These are phyloP conservation scores for Pteronotus mesoamericanus DNA, from an alignment of 2,797 vertebrate genomes.

Conservation along the genomic window DNA sequence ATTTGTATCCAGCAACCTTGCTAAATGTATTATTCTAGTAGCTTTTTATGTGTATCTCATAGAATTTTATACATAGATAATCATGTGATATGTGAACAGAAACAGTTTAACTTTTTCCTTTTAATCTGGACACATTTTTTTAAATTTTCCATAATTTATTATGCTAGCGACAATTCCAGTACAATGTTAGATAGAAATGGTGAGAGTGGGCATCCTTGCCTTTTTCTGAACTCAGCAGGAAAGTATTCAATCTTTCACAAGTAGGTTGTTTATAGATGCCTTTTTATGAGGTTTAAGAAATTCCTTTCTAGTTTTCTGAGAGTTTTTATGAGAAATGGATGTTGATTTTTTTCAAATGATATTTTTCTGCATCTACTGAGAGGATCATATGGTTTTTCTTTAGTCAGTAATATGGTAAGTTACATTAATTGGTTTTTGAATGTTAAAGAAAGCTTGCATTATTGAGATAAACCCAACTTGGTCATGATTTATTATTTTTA, in stretches of 20 bases:
- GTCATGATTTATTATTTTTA: not conserved
- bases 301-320: not conserved
- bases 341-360: not conserved
- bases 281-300: not conserved
- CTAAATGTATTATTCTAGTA: not conserved
- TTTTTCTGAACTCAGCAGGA: not conserved
- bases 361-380: not conserved
- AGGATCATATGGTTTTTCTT: not conserved
- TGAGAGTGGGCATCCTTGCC: not conserved
- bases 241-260: not conserved
- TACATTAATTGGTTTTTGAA: not conserved
- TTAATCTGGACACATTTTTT: not conserved
- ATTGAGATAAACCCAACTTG: not conserved
- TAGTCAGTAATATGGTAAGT: not conserved
- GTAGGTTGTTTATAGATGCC: not conserved
- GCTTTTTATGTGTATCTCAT: not conserved
- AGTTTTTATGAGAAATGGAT: not conserved
- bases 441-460: not conserved
- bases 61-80: slow-evolving; percentile 14
- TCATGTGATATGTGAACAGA: not conserved
- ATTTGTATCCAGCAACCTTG: not conserved
- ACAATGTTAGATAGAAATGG: not conserved
- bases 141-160: not conserved
- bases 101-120: not conserved
- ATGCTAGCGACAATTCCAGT: not conserved